Percentiles rank a stretch among this genome's conserved stretches.
Evolutionary conservation across 2,797 vertebrate genomes (phyloP).

Genomic region (Gambelia wislizenii): DNA sequence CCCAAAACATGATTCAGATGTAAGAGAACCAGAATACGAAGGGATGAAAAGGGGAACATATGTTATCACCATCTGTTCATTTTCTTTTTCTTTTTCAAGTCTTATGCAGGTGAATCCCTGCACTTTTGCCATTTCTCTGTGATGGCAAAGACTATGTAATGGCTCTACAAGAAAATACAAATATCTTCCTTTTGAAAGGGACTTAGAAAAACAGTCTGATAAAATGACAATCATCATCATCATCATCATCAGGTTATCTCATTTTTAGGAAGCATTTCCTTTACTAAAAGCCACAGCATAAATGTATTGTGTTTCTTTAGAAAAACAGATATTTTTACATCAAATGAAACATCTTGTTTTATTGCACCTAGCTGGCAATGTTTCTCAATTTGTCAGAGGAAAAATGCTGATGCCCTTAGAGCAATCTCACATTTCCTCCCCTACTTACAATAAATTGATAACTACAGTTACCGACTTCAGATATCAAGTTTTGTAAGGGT

Average conservation of each 20-base stretch:
- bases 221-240: background rate
- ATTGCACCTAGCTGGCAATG: background rate
- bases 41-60: background rate
- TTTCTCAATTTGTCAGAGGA: background rate
- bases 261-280: fast-evolving
- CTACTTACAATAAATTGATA: background rate
- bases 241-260: background rate
- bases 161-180: background rate
- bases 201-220: background rate
- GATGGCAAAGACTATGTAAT: background rate
- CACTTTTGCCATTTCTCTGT: constrained; percentile 22
- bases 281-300: background rate
- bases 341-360: background rate
- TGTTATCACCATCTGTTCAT: background rate
- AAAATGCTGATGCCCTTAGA: background rate
- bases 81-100: constrained; percentile 6
- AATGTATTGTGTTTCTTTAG: background rate
- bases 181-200: background rate
- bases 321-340: background rate
- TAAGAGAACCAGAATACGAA: constrained; percentile 5
- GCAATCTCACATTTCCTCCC: background rate
- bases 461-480: background rate
- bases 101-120: background rate
- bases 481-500: background rate
- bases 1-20: constrained; percentile 36